Conservation (phyloP, 2,113 vertebrate species). For the Datnioides undecimradiatus region DNA sequence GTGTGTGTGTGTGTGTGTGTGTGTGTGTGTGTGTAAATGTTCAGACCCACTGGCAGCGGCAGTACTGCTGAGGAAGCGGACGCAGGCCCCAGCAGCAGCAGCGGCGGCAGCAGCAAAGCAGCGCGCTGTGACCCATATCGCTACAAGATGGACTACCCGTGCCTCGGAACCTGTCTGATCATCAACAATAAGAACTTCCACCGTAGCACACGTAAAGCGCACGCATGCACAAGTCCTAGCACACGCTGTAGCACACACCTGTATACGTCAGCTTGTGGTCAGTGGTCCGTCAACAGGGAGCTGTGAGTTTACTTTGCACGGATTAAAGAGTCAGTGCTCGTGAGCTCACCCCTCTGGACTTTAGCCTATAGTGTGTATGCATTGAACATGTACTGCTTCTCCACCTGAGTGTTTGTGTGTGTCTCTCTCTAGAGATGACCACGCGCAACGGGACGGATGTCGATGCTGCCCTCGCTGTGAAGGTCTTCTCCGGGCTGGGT, state of each 20-base stretch:
- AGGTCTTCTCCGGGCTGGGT: constrained; percentile 57
- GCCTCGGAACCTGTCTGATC: constrained; percentile 69
- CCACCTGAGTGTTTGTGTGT: background rate
- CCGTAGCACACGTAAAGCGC: constrained; percentile 10
- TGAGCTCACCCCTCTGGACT: background rate
- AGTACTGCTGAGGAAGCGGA: constrained; percentile 3
- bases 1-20: background rate
- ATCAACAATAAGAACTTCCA: constrained; percentile 81
- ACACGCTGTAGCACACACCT: background rate
- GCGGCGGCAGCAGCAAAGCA: too few relatives aligned
- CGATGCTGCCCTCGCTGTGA: constrained; percentile 35
- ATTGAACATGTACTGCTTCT: background rate
- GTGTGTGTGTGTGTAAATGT: background rate
- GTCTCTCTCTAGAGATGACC: constrained; percentile 28
- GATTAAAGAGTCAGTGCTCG: background rate
- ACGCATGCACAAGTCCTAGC: too few relatives aligned
- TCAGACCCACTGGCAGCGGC: background rate
- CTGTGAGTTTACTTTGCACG: background rate
- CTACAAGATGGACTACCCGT: constrained; percentile 72
- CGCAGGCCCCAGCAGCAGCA: background rate
- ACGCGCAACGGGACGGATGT: constrained; percentile 55
- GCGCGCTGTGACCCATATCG: constrained; percentile 2
- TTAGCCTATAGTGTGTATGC: background rate
- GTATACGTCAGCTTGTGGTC: background rate
- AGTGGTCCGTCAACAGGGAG: too few relatives aligned